Base-by-base conservation (phyloP, 92 coral and sea anemone species). In the Pocillopora meandrina region DNA sequence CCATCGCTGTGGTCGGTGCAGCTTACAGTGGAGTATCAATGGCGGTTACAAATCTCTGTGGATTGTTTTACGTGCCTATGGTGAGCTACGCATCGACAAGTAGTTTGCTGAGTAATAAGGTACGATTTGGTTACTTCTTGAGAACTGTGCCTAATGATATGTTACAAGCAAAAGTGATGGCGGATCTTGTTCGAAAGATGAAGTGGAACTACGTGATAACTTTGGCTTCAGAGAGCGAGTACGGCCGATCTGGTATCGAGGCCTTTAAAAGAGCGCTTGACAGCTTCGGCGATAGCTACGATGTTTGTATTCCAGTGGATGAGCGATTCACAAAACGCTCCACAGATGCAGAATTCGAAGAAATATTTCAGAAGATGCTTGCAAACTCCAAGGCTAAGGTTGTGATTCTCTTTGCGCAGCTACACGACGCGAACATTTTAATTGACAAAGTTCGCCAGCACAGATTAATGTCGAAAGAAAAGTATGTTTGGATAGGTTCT, bases 51-150 rank as follows among this genome's bases (percentile, higher is more conserved):
- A 93, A 91, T 85, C 89, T 93, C 12, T 93, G 97, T 63, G 94
- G 97, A 5, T 70, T 93, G 82, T 93, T 93, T 56, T 91, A 93
- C 76, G 93, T 93, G 0, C 97, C 97, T 7, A 76, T 93, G 20
- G 92, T 93, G 14, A 93, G 97, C 64, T 93, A 93, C 80, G 97
- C 95, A 19, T 93, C 97, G 67, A 93, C 97, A 9, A 93, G 97
- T 76, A 92, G 93, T 13, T 74, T 91, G 62, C 71, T 93, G 55
- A 93, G 95, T 35, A 91, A 89, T 82, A 91, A 91, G 59, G 93
- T 87, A 21, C 95, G 94, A 63, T 93, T 93, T 61, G 89, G 95
- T 4, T 93, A 91, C 78, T 93, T 93, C 59, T 61, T 93, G 23
- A 74, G 97, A 15, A 93, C 97, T 15, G 97, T 93, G 1, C 97